Percentiles rank a stretch among this genome's conserved stretches.
Conservation (phyloP, 2,113 vertebrate species). For the Taxidea taxus region DNA sequence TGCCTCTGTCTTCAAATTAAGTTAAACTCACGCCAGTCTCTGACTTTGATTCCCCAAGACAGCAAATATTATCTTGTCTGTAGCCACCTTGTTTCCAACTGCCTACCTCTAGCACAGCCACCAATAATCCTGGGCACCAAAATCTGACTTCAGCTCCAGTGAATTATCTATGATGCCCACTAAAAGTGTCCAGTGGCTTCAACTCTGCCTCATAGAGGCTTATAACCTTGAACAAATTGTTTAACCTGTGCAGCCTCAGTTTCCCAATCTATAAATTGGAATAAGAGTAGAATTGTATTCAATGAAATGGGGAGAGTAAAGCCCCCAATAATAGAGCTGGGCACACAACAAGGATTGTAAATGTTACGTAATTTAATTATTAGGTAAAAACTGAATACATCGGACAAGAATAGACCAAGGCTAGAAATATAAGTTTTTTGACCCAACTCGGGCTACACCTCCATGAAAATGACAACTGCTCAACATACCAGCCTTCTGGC, state of each 20-base stretch:
- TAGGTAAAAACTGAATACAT: neutral
- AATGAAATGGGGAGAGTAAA: neutral
- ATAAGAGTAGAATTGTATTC: neutral
- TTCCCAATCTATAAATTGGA: neutral
- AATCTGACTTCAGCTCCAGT: neutral
- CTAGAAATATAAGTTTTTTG: neutral
- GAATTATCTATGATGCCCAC: neutral
- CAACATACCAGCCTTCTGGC: neutral
- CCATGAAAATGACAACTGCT: neutral
- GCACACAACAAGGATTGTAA: neutral
- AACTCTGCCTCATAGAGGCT: neutral
- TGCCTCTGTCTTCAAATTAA: neutral
- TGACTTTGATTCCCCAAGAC: neutral
- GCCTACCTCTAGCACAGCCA: neutral
- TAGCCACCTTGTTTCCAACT: neutral
- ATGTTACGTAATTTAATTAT: neutral
- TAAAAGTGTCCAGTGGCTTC: neutral
- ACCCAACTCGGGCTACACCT: neutral
- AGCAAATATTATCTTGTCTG: neutral
- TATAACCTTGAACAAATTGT: neutral
- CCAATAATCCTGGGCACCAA: neutral
- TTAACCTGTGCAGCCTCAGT: neutral
- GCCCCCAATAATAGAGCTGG: neutral
- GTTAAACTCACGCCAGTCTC: neutral
- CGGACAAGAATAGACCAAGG: neutral